Evolutionary conservation across 2,113 vertebrate genomes (phyloP).

Genomic region (Tichodroma muraria): DNA sequence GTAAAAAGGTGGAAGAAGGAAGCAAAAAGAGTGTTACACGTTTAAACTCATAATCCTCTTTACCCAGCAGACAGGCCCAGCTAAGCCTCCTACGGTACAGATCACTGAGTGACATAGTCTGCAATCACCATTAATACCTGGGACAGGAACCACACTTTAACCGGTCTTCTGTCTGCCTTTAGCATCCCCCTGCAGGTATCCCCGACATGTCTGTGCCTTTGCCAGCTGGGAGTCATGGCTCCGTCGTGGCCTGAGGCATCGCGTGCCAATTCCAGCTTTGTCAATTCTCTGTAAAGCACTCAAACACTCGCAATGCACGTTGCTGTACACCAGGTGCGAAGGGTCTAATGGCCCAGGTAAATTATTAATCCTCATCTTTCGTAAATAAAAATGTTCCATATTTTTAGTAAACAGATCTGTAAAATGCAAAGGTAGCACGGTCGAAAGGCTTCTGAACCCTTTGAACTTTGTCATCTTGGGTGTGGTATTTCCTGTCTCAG

Average conservation of each 20-base stretch:
- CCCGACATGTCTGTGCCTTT: neutral
- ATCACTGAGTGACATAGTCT: neutral
- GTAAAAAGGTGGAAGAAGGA: neutral
- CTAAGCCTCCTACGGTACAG: neutral
- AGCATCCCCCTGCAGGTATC: neutral
- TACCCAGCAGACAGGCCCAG: neutral
- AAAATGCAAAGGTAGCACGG: neutral
- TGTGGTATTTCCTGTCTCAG: conserved; percentile 27
- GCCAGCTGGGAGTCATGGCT: neutral
- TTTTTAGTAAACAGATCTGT: conserved; percentile 49
- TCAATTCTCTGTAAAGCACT: conserved; percentile 12
- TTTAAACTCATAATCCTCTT: neutral
- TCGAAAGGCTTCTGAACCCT: neutral
- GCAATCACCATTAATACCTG: neutral
- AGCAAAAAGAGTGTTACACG: neutral
- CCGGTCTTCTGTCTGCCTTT: neutral
- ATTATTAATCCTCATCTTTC: conserved; percentile 65
- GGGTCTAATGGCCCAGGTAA: conserved; percentile 53
- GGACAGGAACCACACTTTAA: neutral
- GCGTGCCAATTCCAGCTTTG: neutral
- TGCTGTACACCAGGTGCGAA: conserved; percentile 62
- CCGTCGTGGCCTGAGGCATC: neutral
- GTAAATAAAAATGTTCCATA: conserved; percentile 60
- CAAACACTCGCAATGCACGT: neutral
- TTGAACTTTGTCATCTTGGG: conserved; percentile 2